phyloP scores from a whole-genome alignment of 2,113 vertebrate genomes.

The Philantomba maxwellii region DNA sequence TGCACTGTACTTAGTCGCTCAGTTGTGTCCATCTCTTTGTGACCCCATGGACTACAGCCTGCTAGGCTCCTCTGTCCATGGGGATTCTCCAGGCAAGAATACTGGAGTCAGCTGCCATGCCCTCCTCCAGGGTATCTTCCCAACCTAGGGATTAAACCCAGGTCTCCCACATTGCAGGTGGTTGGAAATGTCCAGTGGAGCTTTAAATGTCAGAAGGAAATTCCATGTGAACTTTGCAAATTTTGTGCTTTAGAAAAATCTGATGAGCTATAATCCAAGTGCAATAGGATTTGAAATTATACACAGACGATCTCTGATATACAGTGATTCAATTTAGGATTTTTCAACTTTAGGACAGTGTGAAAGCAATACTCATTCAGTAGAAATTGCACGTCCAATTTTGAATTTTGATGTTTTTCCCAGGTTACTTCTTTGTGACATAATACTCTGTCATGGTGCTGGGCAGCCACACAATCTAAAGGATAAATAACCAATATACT shows the following conservation, averaged over 20 bases:
- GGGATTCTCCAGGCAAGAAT: background rate
- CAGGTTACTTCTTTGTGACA: background rate
- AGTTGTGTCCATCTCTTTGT: background rate
- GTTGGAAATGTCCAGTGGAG: background rate
- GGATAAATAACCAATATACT: background rate
- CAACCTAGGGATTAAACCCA: background rate
- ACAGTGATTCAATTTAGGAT: background rate
- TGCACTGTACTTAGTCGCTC: background rate
- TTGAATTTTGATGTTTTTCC: background rate
- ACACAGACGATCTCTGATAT: background rate
- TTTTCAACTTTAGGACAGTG: background rate
- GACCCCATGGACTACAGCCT: background rate
- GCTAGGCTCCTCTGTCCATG: background rate
- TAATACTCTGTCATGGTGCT: background rate
- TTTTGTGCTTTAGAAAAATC: background rate
- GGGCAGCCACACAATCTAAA: background rate
- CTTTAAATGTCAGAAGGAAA: background rate
- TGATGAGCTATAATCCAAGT: background rate
- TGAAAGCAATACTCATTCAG: background rate
- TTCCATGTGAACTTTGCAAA: background rate
- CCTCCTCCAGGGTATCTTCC: background rate
- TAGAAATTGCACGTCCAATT: background rate
- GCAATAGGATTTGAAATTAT: background rate
- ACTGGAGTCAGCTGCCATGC: background rate
- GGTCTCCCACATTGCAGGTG: background rate